Evolutionary conservation across 2,113 vertebrate genomes (phyloP), one percentile per base, ranked within the genome.

Genomic region (Phylloscopus trochiloides): DNA sequence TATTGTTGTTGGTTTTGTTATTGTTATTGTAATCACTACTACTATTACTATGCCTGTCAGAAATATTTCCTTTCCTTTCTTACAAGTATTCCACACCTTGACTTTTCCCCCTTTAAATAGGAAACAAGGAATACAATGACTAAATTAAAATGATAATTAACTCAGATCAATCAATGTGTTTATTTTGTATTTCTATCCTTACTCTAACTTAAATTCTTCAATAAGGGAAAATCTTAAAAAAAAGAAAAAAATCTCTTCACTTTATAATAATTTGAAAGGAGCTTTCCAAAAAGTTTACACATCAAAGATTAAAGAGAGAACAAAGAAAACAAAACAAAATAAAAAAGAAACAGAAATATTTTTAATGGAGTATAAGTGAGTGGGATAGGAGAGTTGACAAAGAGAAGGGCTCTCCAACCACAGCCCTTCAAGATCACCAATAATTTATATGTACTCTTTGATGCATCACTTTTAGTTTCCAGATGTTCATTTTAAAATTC

Each of bases 351-450:
- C 0, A 38, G 2, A 7, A 68, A 5, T 13, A 20, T 21, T 42
- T 83, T 73, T 81, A 12, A 73, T 57, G 2, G 11, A 17, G 1
- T 18, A 43, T 2, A 5, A 50, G 1, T 29, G 24, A 71, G 18
- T 48, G 7, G 6, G 11, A 22, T 17, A 70, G 14, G 16, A 76
- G 5, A 40, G 6, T 22, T 43, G 3, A 32, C 48, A 51, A 16
- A 51, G 42, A 28, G 1, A 38, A 12, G 3, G 3, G 0, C 1
- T n/a, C 2, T 68, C 7, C 73, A 34, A 66, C 24, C 3, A 9
- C 16, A 90, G 52, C 8, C 3, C 8, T 73, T 80, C 21, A 54
- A 57, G 6, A 72, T 8, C 26, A 65, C 10, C 1, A 20, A 55
- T 74, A 74, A 74, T 59, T 90, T 77, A 6, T 62, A 40, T 22